Percentiles rank a stretch among this genome's conserved stretches.
Evolutionary conservation across 1,140 invertebrate species (phyloP).

Genomic region (Saxidomus purpurata): DNA sequence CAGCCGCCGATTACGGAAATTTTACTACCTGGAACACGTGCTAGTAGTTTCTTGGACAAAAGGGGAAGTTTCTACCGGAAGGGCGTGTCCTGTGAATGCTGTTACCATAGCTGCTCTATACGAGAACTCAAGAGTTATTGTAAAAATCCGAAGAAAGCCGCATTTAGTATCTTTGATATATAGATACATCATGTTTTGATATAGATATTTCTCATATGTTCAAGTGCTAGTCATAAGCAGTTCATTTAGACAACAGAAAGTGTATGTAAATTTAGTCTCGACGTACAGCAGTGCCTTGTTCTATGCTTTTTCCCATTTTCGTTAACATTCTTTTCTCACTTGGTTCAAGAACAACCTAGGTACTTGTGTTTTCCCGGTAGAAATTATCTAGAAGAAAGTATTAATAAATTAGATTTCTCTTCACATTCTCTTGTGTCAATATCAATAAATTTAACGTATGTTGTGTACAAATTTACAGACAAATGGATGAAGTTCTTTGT

Average conservation of each 20-base stretch:
- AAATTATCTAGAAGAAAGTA: too few relatives aligned
- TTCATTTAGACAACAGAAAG: neutral
- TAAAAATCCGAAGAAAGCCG: slow-evolving; percentile 6
- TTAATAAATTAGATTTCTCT: too few relatives aligned
- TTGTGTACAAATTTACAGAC: too few relatives aligned
- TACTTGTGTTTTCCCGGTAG: too few relatives aligned
- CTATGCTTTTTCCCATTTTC: too few relatives aligned
- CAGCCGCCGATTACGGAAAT: neutral
- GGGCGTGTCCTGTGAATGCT: slow-evolving; percentile 52
- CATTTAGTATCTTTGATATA: neutral
- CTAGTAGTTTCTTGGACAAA: slow-evolving; percentile 36
- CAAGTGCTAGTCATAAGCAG: neutral
- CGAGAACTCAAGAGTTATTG: slow-evolving; percentile 37
- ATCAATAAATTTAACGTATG: too few relatives aligned
- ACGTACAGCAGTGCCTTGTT: neutral
- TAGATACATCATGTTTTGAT: neutral
- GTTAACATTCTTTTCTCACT: too few relatives aligned
- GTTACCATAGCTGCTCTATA: slow-evolving; percentile 46
- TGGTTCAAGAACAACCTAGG: too few relatives aligned
- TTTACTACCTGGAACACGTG: neutral
- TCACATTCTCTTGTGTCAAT: too few relatives aligned
- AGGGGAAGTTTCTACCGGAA: slow-evolving; percentile 13
- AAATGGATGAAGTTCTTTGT: too few relatives aligned
- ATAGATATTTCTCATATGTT: neutral
- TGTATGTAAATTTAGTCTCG: neutral